A percentile compares a stretch with the other conserved stretches of the same genome.
Evolutionary conservation across 92 coral and sea anemone genomes (phyloP).

Genomic region (Palythoa caribaeorum): DNA sequence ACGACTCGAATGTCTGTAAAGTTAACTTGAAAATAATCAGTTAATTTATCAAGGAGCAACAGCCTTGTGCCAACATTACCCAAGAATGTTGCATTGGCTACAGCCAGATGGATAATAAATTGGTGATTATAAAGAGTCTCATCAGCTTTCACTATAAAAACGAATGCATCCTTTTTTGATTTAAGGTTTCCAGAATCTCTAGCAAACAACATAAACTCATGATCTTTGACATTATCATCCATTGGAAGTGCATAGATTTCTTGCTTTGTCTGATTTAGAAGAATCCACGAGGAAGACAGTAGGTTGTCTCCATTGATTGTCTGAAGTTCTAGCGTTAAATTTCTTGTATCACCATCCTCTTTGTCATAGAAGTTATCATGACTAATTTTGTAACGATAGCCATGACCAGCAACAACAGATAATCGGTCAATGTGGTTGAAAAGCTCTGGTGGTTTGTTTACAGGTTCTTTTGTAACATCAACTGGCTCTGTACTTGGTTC

Average conservation of each 20-base stretch:
- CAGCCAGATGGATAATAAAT: constrained; percentile 70
- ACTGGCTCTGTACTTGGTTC: neutral
- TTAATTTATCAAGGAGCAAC: constrained; percentile 69
- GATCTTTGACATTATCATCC: constrained; percentile 49
- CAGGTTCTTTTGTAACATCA: neutral
- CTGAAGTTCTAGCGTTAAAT: constrained; percentile 67
- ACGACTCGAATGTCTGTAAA: constrained; percentile 76
- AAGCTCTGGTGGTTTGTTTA: constrained; percentile 53
- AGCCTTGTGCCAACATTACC: constrained; percentile 80
- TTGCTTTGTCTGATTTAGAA: constrained; percentile 67
- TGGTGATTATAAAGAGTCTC: constrained; percentile 64
- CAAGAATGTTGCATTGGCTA: constrained; percentile 75
- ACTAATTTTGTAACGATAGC: constrained; percentile 68
- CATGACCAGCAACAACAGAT: constrained; percentile 62
- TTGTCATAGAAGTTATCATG: constrained; percentile 72
- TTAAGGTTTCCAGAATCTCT: constrained; percentile 73
- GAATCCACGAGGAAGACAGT: constrained; percentile 77
- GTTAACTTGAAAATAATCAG: constrained; percentile 74
- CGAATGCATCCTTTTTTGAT: constrained; percentile 72
- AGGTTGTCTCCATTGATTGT: constrained; percentile 55
- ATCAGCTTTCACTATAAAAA: constrained; percentile 72
- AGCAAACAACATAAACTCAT: constrained; percentile 77
- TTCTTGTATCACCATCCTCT: constrained; percentile 82
- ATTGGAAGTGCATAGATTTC: constrained; percentile 80
- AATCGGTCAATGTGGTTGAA: constrained; percentile 38